Evolutionary conservation across 2,888 invertebrate genomes (phyloP), one percentile per base, ranked within the genome.

Genomic region (Exocentrus adspersus): DNA sequence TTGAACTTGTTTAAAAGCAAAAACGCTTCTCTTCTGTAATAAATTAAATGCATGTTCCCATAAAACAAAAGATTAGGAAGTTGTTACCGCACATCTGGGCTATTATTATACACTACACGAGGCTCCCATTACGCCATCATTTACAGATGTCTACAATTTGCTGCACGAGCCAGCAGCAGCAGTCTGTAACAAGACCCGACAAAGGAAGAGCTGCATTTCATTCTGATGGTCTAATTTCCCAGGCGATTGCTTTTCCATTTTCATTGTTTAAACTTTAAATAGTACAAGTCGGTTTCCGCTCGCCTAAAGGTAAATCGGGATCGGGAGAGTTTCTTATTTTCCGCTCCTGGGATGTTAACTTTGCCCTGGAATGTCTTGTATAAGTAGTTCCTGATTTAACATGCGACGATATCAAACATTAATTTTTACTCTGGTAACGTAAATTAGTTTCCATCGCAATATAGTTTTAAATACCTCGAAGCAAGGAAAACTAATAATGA

Each of bases 71-170:
- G 24, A 37, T 37, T 37, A 12, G 4, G 12, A 37, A 32, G 32
- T 32, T 10, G 14, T 30, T n/a, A n/a, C 12, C n/a, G 37, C 14
- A 37, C 37, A n/a, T 3, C 12, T n/a, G 12, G n/a, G 37, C n/a
- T 37, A 37, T 24, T 24, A 24, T 24, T 24, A 24, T 12, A 37
- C 37, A 12, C n/a, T 6, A 5, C 37, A 37, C n/a, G 5, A 37
- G n/a, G 37, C 37, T 37, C 14, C 37, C n/a, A 37, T 37, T 37
- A 37, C n/a, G 20, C 45, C 20, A 45, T 20, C 20, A 45, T 45
- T 45, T 45, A 45, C 45, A 45, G 45, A 45, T 19, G 21, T 17
- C n/a, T 45, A 21, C 7, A 45, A 45, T 45, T 45, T 45, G 45
- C 20, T 20, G 45, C 10, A 43, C 43, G 43, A 43, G 30, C 9